Evolutionary conservation across 2,797 vertebrate species (phyloP), one percentile per base, ranked within the genome.

Genomic region (Catharus ustulatus): DNA sequence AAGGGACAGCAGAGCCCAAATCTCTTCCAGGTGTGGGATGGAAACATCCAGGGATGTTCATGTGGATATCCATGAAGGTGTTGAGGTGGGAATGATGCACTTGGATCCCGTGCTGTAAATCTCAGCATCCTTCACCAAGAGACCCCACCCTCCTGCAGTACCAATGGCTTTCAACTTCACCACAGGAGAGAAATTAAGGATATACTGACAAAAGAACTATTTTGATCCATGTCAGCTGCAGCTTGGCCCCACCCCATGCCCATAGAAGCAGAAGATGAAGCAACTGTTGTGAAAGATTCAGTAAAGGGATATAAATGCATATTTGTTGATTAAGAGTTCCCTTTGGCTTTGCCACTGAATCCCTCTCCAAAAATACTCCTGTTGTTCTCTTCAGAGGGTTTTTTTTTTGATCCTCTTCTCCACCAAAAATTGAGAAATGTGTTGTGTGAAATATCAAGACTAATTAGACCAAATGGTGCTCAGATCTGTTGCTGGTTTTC

Each of bases 391-490:
- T 96, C 71, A 83, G 93, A 94, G 89, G 67, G 32, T 54, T 92
- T 94, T 87, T 48, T 48, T 40, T 48, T 48, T 89, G 6, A 52
- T 93, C 80, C 79, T 34, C n/a, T 82, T 94, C 87, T 86, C 94
- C 89, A 57, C 64, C 24, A 17, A 96, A 95, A 90, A 77, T 54
- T 92, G 95, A 95, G 95, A 97, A 97, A 97, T 97, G 97, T 96
- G 97, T 95, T 97, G 96, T 97, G 97, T 92, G 96, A 97, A 98
- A 97, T 97, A 97, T 95, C 97, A 96, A 94, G 89, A 95, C 96
- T 98, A 97, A 98, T 98, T 97, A 97, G 96, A 97, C 97, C 98
- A 98, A 98, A 97, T 97, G 97, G 95, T n/a, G 88, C 89, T 97
- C 78, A 30, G 97, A 97, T 98, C 96, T 97, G 97, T 96, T 95